A percentile compares a stretch with the other conserved stretches of the same genome.
These are phyloP conservation scores for Saturnia japonica DNA, from an alignment of 2,888 invertebrate genomes.

Conservation along the genomic window DNA sequence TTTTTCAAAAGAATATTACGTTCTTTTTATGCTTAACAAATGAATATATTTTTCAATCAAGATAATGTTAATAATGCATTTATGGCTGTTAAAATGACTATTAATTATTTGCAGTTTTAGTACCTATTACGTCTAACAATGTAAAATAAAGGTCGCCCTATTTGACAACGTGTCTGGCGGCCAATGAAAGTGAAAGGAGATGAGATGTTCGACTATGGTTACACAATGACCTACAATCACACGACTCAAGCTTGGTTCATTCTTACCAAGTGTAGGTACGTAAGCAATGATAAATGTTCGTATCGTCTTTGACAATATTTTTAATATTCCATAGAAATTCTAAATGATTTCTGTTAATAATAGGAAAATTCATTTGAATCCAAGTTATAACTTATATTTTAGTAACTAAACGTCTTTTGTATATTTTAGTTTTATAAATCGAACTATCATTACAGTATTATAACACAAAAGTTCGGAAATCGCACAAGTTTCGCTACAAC, in stretches of 20 bases:
- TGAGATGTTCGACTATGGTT: slow-evolving; percentile 36
- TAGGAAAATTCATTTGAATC: neutral
- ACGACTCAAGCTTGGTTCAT: slow-evolving; percentile 11
- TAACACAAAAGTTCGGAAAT: no score
- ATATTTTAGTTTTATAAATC: no score
- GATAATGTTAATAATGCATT: neutral
- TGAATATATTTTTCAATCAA: neutral
- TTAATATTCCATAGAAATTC: neutral
- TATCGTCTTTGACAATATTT: neutral
- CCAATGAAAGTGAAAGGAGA: slow-evolving; percentile 56
- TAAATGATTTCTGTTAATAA: neutral
- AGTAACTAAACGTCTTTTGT: no score
- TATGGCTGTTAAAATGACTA: neutral
- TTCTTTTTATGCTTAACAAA: neutral
- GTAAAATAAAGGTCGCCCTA: slow-evolving; percentile 7
- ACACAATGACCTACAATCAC: slow-evolving; percentile 37
- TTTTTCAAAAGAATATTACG: no score
- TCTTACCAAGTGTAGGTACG: slow-evolving; percentile 4
- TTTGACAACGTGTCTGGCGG: slow-evolving; percentile 30
- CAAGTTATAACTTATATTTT: no score
- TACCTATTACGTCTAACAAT: neutral
- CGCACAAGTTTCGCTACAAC: no score
- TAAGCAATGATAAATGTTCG: neutral
- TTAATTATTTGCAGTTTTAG: slow-evolving; percentile 8
- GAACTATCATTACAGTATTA: no score